Conservation (phyloP, 2,888 invertebrate species). For the Aelia acuminata region DNA sequence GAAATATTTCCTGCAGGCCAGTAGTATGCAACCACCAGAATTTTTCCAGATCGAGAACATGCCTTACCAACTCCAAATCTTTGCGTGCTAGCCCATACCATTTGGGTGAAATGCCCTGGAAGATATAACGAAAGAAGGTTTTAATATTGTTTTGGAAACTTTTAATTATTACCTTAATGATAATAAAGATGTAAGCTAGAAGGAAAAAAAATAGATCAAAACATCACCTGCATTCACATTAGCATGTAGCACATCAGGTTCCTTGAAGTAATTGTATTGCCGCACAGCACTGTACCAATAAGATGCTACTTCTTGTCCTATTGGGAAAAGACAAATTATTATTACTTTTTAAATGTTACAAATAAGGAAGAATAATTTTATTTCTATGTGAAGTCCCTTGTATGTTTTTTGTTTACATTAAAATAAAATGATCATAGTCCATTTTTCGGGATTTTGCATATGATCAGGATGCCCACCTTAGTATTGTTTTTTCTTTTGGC, state of each 20-base stretch:
- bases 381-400: too few species aligned
- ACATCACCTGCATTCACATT: slow-evolving; percentile 82
- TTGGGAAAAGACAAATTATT: background rate
- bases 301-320: slow-evolving; percentile 83
- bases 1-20: slow-evolving; percentile 84
- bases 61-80: slow-evolving; percentile 88
- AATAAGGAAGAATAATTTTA: too few species aligned
- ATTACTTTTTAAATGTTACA: background rate
- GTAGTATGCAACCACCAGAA: slow-evolving; percentile 88
- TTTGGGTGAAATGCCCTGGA: slow-evolving; percentile 88
- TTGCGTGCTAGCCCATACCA: slow-evolving; percentile 85
- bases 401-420: too few species aligned
- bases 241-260: slow-evolving; percentile 80
- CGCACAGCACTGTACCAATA: slow-evolving; percentile 87
- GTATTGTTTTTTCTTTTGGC: too few species aligned
- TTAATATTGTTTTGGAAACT: background rate
- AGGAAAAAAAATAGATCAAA: background rate
- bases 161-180: background rate
- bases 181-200: background rate
- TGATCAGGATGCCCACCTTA: too few species aligned
- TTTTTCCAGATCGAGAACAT: slow-evolving; percentile 81
- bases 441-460: too few species aligned
- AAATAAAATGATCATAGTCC: too few species aligned
- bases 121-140: background rate
- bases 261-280: slow-evolving; percentile 82